Evolutionary conservation across 2,888 invertebrate species (phyloP).

Genomic region (Hirtodrosophila confusa): DNA sequence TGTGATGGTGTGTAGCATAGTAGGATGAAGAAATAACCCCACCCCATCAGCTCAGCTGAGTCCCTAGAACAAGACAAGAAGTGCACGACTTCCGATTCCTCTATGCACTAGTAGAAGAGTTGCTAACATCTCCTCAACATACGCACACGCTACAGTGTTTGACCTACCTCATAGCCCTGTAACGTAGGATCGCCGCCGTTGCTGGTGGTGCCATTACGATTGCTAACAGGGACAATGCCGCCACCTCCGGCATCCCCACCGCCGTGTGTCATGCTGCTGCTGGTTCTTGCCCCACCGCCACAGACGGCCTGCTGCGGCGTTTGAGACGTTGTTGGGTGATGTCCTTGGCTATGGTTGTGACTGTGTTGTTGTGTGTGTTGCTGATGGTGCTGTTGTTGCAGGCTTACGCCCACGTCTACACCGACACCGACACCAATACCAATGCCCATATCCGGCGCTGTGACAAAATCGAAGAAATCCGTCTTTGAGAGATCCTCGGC

Average conservation of each 20-base stretch:
- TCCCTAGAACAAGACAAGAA: too few relatives aligned
- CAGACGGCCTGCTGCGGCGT: slow-evolving; percentile 65
- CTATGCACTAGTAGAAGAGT: too few relatives aligned
- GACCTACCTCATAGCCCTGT: slow-evolving; percentile 84
- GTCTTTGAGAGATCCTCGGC: slow-evolving; percentile 93
- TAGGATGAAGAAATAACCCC: too few relatives aligned
- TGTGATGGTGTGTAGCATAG: too few relatives aligned
- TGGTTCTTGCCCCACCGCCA: slow-evolving; percentile 59
- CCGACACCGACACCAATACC: slow-evolving; percentile 84
- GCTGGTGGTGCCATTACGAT: slow-evolving; percentile 60
- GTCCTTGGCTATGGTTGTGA: slow-evolving; percentile 59
- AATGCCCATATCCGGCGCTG: slow-evolving; percentile 89
- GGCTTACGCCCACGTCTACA: slow-evolving; percentile 82
- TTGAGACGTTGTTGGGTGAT: slow-evolving; percentile 63
- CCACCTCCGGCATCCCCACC: slow-evolving; percentile 46
- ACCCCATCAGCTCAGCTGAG: too few relatives aligned
- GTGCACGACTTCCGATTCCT: too few relatives aligned
- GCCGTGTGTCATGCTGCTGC: slow-evolving; percentile 71
- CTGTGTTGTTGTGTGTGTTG: slow-evolving; percentile 49
- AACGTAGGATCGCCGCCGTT: slow-evolving; percentile 82
- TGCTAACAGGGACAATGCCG: slow-evolving; percentile 52
- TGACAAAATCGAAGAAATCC: slow-evolving; percentile 95
- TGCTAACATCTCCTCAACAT: too few relatives aligned
- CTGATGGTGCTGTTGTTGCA: slow-evolving; percentile 76
- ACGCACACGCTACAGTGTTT: too few relatives aligned